Base-by-base conservation (phyloP, 1,140 invertebrate species). In the Tyrophagus putrescentiae region DNA sequence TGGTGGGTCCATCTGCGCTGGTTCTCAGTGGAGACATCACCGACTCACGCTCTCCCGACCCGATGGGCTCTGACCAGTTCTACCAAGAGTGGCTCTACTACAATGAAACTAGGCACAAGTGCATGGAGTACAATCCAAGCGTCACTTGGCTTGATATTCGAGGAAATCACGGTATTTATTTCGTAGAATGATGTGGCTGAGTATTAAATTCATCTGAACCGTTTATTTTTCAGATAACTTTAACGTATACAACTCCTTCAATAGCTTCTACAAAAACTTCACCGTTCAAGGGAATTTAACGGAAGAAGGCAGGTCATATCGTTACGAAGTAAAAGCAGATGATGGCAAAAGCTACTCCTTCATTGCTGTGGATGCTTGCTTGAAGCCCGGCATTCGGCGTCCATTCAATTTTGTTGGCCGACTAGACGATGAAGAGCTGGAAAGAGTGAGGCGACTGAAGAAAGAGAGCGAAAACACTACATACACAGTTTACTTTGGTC, bases 381-480 rank as follows among this genome's bases (percentile, higher is more conserved):
- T 86, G 34, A 80, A 86, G 61, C 87, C 87, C 27, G 88, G 90
- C 7, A 81, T 87, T 9, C 79, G 81, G 64, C 75, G 89, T 66
- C 89, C 90, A 4, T 93, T 92, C 68, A 94, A 94, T 78, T 94
- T 94, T 72, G 82, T 94, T 70, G 91, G 90, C 23, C 77, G 80
- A 36, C 65, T 84, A 33, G 77, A 78, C 67, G 74, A 78, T 45
- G 72, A 73, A 64, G 65, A 60, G 41, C 42, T 66, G 5, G 31
- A 58, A 42, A n/a, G 27, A 23, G 39, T 64, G 2, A 27, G 34
- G 54, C 9, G 53, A 39, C 60, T 62, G 9, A 41, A 25, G 50
- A 13, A 23, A 25, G 42, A 45, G 28, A 27, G 36, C 33, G 13
- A 16, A 1, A 50, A 60, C 21, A 28, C 33, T 50, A 65, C 44